A percentile compares a stretch with the other conserved stretches of the same genome.
Evolutionary conservation across 2,113 vertebrate genomes (phyloP).

Genomic region (Tupaia chinensis): DNA sequence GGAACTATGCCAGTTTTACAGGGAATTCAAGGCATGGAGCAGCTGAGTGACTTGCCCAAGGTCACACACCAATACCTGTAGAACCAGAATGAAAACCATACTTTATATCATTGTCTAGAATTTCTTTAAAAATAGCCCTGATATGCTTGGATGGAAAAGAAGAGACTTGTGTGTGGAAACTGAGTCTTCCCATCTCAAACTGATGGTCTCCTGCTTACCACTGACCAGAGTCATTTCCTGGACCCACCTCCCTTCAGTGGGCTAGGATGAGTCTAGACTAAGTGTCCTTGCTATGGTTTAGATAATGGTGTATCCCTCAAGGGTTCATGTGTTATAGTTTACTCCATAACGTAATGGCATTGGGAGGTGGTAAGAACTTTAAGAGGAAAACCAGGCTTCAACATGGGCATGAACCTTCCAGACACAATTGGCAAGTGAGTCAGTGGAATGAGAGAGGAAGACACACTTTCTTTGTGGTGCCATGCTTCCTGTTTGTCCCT

Average conservation of each 20-base stretch:
- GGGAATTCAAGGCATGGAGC: background rate
- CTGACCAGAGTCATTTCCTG: background rate
- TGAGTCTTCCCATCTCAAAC: too few relatives aligned
- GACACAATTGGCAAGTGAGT: too few relatives aligned
- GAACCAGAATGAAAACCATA: background rate
- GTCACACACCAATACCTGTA: background rate
- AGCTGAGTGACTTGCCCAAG: background rate
- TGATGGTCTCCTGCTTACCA: background rate
- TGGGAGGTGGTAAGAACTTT: too few relatives aligned
- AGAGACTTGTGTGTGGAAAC: accelerated
- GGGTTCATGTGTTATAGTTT: too few relatives aligned
- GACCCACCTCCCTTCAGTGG: background rate
- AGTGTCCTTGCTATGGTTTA: background rate
- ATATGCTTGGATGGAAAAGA: background rate
- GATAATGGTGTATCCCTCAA: too few relatives aligned
- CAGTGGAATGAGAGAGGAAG: too few relatives aligned
- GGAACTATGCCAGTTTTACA: background rate
- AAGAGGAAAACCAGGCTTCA: too few relatives aligned
- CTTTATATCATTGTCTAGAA: background rate
- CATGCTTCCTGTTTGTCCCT: too few relatives aligned
- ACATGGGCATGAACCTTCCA: too few relatives aligned
- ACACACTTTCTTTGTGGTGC: too few relatives aligned
- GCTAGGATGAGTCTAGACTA: background rate
- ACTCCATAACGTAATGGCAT: too few relatives aligned
- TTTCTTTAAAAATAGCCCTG: background rate